Evolutionary conservation across 1,140 invertebrate species (phyloP), one percentile per base, ranked within the genome.

Genomic region (Neelides sp.): DNA sequence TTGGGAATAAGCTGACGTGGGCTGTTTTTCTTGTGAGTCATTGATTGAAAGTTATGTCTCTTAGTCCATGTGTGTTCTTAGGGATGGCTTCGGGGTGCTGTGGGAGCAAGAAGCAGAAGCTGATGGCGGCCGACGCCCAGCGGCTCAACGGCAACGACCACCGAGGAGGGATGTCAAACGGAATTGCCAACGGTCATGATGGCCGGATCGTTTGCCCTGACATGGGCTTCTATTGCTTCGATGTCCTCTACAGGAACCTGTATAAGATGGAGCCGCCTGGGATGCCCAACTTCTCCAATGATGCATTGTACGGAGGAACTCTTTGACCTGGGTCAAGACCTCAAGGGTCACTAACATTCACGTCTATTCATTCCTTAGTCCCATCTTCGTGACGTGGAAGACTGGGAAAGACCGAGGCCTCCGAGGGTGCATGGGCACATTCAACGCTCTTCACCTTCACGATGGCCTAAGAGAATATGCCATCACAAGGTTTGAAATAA

Each of bases 151-250:
- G 35, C 43, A 17, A 32, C 30, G 8, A 32, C 30, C 30, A 32
- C 8, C 30, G 30, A 32, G 8, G n/a, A 32, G 30, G n/a, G n/a
- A 32, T 32, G 8, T n/a, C 30, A 32, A 32, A 32, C 30, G 30
- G 30, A 32, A 32, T 32, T 32, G 8, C 8, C 30, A 32, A 32
- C 28, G 13, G 23, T 22, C 12, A 78, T 67, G 73, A 73, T 61
- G 66, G 70, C 58, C 71, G 58, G 50, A 68, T 94, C 32, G 86
- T 86, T 49, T 79, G 83, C 66, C 82, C 85, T 42, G 90, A 95
- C 69, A 97, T 97, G 93, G 93, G 88, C 67, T 91, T 88, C 73
- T 97, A 87, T 73, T 97, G 93, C 77, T 97, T 96, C 73, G 92
- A 97, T 72, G 90, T 95, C 52, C 78, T 97, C 45, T 90, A 93